Conservation (phyloP, 2,888 invertebrate genomes). For the Machimus atricapillus region DNA sequence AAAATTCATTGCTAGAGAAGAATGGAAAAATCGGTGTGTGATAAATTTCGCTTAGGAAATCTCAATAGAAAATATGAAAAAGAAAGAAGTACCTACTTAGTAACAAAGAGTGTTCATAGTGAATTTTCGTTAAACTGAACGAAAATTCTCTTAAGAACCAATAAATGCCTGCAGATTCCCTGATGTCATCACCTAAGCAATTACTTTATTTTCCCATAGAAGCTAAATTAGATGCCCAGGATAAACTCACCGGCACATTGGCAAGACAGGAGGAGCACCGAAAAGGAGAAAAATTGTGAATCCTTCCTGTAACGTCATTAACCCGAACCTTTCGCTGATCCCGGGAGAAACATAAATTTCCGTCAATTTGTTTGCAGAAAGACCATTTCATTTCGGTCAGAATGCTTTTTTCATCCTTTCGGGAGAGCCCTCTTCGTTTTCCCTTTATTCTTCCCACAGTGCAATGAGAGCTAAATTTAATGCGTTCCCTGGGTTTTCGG, state of each 20-base stretch:
- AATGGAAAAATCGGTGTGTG: no score
- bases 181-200: neutral
- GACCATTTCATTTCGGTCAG: constrained; percentile 47
- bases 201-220: neutral
- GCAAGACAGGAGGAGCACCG: neutral
- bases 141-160: neutral
- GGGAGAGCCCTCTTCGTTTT: constrained; percentile 16
- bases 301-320: constrained; percentile 37
- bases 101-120: neutral
- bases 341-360: constrained; percentile 47
- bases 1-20: no score
- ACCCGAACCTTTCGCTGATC: constrained; percentile 15
- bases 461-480: constrained; percentile 44
- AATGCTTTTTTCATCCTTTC: constrained; percentile 44
- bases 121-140: neutral
- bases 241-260: neutral
- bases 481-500: constrained; percentile 44
- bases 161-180: neutral
- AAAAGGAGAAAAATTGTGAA: constrained; percentile 22
- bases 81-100: no score
- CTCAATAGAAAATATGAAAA: no score
- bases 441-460: constrained; percentile 5
- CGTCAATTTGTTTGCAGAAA: constrained; percentile 47
- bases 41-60: no score
- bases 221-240: constrained; percentile 14